Percentiles rank a stretch among this genome's conserved stretches.
Conservation (phyloP, 2,888 invertebrate genomes). For the Brenthis daphne region DNA sequence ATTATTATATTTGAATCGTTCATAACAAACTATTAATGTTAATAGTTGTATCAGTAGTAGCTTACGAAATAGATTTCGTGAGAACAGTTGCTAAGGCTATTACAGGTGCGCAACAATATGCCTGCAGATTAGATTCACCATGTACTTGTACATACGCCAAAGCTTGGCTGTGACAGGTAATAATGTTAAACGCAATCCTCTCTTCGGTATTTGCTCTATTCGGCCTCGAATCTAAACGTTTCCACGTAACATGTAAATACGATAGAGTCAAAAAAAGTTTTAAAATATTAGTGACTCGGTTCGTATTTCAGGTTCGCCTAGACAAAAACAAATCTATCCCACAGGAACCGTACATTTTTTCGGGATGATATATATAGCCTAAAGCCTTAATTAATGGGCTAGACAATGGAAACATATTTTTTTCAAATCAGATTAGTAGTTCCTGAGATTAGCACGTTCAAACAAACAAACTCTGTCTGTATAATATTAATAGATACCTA, state of each 20-base stretch:
- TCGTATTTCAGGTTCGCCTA: too few species aligned
- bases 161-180: constrained; percentile 38
- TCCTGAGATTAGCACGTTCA: too few species aligned
- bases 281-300: too few species aligned
- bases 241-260: constrained; percentile 20
- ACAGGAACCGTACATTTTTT: too few species aligned
- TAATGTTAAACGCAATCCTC: constrained; percentile 34
- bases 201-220: constrained; percentile 21
- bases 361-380: too few species aligned
- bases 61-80: constrained; percentile 3
- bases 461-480: too few species aligned
- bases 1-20: background rate
- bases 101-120: background rate
- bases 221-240: constrained; percentile 14
- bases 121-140: constrained; percentile 2
- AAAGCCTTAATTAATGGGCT: too few species aligned
- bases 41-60: background rate
- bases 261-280: background rate
- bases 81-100: constrained; percentile 8
- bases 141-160: constrained; percentile 1
- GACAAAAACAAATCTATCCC: too few species aligned
- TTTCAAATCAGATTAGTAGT: too few species aligned
- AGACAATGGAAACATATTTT: too few species aligned
- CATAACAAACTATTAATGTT: background rate
- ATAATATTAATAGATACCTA: too few species aligned